These are phyloP conservation scores for Hippopotamus amphibius DNA, from an alignment of 2,113 vertebrate species.

Conservation along the genomic window DNA sequence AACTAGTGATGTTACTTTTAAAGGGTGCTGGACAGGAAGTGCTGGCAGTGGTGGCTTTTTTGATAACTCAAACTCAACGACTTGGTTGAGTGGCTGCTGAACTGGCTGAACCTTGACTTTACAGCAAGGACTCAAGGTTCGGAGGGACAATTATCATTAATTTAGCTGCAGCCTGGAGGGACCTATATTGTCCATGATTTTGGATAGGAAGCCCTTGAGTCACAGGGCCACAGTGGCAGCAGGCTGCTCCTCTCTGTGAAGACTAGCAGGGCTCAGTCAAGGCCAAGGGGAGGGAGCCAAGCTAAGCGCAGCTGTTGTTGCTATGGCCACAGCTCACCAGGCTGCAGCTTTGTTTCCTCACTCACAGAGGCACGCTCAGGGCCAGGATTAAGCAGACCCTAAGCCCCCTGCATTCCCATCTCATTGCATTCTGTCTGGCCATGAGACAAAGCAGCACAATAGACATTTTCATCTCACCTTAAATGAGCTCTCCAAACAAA, in stretches of 20 bases:
- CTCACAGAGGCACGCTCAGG: background rate
- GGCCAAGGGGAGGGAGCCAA: background rate
- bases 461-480: conserved; percentile 32
- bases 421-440: conserved; percentile 43
- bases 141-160: background rate
- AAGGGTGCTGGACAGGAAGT: background rate
- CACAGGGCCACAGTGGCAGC: background rate
- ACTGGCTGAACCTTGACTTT: background rate
- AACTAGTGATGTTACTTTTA: background rate
- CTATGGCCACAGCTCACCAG: background rate
- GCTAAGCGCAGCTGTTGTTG: background rate
- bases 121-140: background rate
- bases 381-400: background rate
- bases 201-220: background rate
- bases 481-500: conserved; percentile 26
- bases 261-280: background rate
- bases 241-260: background rate
- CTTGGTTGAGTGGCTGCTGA: background rate
- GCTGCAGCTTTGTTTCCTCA: background rate
- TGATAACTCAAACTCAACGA: background rate
- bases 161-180: background rate
- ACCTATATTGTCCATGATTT: background rate
- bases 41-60: background rate
- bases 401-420: conserved; percentile 5
- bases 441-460: background rate